phyloP scores from a whole-genome alignment of 2,113 vertebrate species.

The Xerus inauris region DNA sequence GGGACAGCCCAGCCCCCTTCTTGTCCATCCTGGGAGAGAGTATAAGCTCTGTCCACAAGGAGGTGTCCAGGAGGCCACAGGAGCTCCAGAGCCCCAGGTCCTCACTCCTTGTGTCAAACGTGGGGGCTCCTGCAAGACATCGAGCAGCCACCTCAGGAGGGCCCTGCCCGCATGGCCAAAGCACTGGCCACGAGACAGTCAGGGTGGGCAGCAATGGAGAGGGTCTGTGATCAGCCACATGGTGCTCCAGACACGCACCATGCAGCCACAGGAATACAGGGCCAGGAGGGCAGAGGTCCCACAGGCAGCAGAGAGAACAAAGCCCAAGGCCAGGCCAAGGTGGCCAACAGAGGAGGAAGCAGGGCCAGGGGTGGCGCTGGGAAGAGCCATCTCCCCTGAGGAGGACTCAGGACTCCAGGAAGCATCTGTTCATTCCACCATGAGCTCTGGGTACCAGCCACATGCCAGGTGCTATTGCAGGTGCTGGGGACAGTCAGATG shows the following conservation, averaged over 20 bases:
- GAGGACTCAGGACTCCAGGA: background rate
- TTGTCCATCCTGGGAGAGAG: background rate
- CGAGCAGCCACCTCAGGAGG: background rate
- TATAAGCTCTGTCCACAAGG: background rate
- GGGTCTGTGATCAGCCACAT: fast-evolving
- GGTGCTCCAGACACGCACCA: too few relatives aligned
- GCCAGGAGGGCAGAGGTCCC: background rate
- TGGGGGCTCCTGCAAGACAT: background rate
- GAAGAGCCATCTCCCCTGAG: background rate
- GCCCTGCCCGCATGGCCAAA: too few relatives aligned
- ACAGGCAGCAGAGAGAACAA: background rate
- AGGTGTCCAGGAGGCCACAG: background rate
- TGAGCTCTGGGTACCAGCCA: background rate
- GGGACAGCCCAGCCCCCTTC: background rate
- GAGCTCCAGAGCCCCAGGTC: fast-evolving
- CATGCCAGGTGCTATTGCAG: background rate
- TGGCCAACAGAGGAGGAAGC: background rate
- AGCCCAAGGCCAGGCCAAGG: background rate
- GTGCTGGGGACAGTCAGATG: background rate
- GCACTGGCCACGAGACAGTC: background rate
- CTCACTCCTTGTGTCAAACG: background rate
- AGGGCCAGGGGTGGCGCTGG: fast-evolving
- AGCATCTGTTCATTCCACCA: background rate
- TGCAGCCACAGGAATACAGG: background rate
- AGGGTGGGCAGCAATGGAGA: background rate